Base-by-base conservation (phyloP, 2,113 vertebrate species). In the Bujurquina vittata region DNA sequence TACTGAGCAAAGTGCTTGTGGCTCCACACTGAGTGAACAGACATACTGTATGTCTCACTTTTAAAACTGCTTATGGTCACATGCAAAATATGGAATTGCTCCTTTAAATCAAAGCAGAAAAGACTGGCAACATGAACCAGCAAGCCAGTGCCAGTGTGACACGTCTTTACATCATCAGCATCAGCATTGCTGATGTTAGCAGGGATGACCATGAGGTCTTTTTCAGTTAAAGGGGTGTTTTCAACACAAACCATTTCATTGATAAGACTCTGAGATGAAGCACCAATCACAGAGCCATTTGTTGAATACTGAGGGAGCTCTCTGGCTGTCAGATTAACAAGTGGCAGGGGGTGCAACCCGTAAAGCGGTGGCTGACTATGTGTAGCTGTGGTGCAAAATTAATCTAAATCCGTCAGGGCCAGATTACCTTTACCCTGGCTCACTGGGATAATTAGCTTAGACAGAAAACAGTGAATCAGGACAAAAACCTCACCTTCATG, bases 181-280 rank as follows among this genome's bases (percentile, higher is more conserved):
- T 23, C 14, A 73, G 20, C 40, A 60, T 75, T 79, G 33, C 33
- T 33, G 62, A 18, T 55, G 31, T 31, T 29, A 62, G 73, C 63
- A 75, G 79, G 69, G 29, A 78, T 43, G 20, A 29, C 20, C 22
- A 54, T 67, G 63, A 80, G 80, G 40, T 59, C 63, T 74, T 84
- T 90, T 78, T 83, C 76, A 86, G 35, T 86, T 77, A 81, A 87
- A 84, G 54, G 77, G 74, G 43, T 83, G 80, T 83, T 89, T 55
- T 72, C 52, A 58, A 81, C 4, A 73, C 62, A 57, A 58, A 43
- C 43, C 75, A 23, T 12, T 33, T 15, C 72, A 10, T 84, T 83
- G 88, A 86, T 81, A 87, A 84, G 76, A 76, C 35, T 40, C n/a
- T 7, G 73, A 77, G 77, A 84, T 65, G 74, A 84, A 52, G 61